Base-by-base conservation (phyloP, 2,888 invertebrate species). In the Camponotus fellah region DNA sequence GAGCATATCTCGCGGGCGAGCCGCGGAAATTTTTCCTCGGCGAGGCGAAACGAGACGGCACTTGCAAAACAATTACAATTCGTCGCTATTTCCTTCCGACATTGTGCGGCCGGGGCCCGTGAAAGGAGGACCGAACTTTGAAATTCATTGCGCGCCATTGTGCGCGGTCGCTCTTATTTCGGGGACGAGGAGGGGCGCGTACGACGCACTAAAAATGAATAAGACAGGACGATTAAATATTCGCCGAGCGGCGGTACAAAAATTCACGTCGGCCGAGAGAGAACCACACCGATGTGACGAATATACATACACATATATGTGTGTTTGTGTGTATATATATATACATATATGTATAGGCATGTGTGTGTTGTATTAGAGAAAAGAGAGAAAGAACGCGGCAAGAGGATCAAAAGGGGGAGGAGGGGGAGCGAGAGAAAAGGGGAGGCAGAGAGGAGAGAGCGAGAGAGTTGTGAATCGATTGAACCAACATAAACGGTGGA, bases 401-500 rank as follows among this genome's bases (percentile, higher is more conserved):
- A 34, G 49, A 64, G 65, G 64, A 53, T 53, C 8, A 53, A n/a
- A n/a, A 53, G 43, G 46, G 14, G 69, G 84, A 68, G 32, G 83
- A 84, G 68, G 74, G 81, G 81, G 80, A 77, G 32, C 43, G 32
- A 9, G 85, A 34, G 37, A 64, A 66, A 58, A 46, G 8, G 37
- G 21, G 37, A 26, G 66, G 32, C 64, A 43, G 66, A 40, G 80
- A 82, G 32, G 87, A 76, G 79, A 83, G 77, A 84, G 80, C 83
- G 75, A 86, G 86, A 83, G 87, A 84, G 91, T 88, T 89, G 87
- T 92, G 92, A 94, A 94, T 94, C 94, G 94, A 94, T 94, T 94
- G 94, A 92, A 91, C 93, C 92, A 94, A 94, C 94, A 93, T 94
- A 93, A 94, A 93, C 92, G 92, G 89, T 85, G 91, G 90, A 88